A percentile compares a stretch with the other conserved stretches of the same genome.
Evolutionary conservation across 2,888 invertebrate genomes (phyloP).

Genomic region (Leucoptera coffeella): DNA sequence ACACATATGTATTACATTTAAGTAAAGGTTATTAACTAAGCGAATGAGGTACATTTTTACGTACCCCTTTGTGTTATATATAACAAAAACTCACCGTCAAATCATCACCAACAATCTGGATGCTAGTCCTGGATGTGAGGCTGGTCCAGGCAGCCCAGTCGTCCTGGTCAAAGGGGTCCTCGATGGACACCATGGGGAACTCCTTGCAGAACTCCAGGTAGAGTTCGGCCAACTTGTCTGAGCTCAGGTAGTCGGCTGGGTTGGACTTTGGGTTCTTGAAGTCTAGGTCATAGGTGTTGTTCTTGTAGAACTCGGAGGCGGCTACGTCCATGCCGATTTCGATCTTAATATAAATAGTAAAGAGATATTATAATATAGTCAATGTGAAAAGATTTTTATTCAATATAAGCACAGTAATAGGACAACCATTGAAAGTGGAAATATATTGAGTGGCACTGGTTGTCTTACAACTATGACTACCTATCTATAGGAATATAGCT

Average conservation of each 20-base stretch:
- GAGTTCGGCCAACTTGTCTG: constrained; percentile 76
- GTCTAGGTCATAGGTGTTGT: constrained; percentile 85
- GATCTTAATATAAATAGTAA: constrained; percentile 48
- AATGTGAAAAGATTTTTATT: no score
- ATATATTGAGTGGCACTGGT: no score
- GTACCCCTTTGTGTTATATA: no score
- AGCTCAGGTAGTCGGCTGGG: constrained; percentile 70
- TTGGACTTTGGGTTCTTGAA: constrained; percentile 95
- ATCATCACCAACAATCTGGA: constrained; percentile 94
- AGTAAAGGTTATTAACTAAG: no score
- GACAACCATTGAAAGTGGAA: no score
- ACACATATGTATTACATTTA: no score
- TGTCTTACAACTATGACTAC: no score
- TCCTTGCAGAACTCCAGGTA: constrained; percentile 88
- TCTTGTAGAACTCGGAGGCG: constrained; percentile 93
- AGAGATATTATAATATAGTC: background rate
- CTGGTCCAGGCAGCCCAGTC: constrained; percentile 94
- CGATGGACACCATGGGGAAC: constrained; percentile 92
- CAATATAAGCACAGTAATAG: no score
- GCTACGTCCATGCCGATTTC: constrained; percentile 99
- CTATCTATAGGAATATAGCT: no score
- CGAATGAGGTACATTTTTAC: no score
- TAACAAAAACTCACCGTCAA: constrained; percentile 81
- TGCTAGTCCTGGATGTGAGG: constrained; percentile 61
- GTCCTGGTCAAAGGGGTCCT: constrained; percentile 99